Conservation (phyloP, 2,113 vertebrate species). For the Microtus ochrogaster region DNA sequence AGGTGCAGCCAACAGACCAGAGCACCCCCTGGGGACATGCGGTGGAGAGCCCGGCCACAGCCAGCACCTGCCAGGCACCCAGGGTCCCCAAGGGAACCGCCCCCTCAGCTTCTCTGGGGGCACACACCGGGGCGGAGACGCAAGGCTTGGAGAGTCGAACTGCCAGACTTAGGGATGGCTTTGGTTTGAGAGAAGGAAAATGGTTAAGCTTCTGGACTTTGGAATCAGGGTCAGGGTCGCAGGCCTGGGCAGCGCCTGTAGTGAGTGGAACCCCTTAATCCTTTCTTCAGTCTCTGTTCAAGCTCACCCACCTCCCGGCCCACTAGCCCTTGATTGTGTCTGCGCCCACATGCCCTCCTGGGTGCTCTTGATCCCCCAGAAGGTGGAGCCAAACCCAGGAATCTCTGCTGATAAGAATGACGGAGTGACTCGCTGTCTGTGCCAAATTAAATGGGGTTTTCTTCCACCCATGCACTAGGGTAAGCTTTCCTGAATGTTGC, state of each 20-base stretch:
- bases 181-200: not conserved
- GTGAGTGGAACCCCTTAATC: too few species aligned
- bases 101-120: too few species aligned
- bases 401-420: not conserved
- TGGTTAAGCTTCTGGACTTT: not conserved
- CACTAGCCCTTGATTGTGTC: not conserved
- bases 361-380: not conserved
- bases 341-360: accelerated
- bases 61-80: not conserved
- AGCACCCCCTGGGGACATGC: not conserved
- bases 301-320: not conserved
- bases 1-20: not conserved
- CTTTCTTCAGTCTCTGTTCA: not conserved
- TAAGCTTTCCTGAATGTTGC: not conserved
- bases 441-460: not conserved
- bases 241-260: not conserved
- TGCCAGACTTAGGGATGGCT: not conserved
- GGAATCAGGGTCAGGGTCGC: not conserved
- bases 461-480: not conserved
- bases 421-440: not conserved
- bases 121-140: not conserved
- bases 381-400: not conserved
- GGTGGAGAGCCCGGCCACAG: not conserved
- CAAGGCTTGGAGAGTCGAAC: not conserved
- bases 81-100: not conserved